Evolutionary conservation across 1,140 invertebrate species (phyloP).

Genomic region (Ctenoplectra terminalis): DNA sequence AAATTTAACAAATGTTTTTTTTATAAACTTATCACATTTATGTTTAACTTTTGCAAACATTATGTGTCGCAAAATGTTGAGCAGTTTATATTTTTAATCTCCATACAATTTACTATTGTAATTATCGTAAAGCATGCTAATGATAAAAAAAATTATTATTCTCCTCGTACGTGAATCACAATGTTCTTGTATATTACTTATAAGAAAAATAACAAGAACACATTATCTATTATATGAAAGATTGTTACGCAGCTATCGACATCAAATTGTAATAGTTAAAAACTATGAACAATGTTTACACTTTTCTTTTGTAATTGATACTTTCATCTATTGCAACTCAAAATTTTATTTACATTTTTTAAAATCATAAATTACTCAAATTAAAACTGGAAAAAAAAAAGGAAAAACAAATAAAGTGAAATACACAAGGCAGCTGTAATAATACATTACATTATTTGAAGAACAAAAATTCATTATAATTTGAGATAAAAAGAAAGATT

Average conservation of each 20-base stretch:
- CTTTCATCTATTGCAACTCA: not conserved
- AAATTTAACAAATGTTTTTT: no score
- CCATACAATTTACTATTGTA: no score
- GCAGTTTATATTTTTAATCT: not conserved
- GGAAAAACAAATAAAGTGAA: not conserved
- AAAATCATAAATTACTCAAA: not conserved
- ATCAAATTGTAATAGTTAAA: not conserved
- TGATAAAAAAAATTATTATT: not conserved
- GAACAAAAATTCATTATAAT: not conserved
- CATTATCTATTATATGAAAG: not conserved
- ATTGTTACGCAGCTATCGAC: not conserved
- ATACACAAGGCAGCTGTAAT: not conserved
- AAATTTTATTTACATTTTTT: not conserved
- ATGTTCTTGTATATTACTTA: not conserved
- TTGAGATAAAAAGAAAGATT: not conserved
- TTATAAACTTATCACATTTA: not conserved
- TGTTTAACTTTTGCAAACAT: not conserved
- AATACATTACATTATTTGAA: not conserved
- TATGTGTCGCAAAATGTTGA: constrained; percentile 3
- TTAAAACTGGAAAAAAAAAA: not conserved
- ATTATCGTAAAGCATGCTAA: not conserved
- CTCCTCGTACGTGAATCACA: not conserved
- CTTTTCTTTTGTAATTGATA: no score
- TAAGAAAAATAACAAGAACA: constrained; percentile 1
- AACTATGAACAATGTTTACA: not conserved